These are phyloP conservation scores for Aptenodytes forsteri DNA, from an alignment of 2,113 vertebrate species.

Conservation along the genomic window DNA sequence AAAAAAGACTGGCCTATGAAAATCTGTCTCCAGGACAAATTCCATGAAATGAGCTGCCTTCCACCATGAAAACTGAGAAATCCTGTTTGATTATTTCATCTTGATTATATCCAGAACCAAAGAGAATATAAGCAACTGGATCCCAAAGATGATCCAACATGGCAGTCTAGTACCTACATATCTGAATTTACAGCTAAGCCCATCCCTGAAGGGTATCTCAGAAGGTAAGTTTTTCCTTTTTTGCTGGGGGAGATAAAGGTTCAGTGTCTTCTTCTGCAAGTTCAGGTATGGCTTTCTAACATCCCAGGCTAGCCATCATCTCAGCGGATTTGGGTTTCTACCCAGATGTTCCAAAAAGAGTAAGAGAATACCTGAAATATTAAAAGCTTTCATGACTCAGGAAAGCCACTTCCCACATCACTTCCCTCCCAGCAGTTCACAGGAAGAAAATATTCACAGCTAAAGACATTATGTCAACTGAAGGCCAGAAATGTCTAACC, in stretches of 20 bases:
- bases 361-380: neutral
- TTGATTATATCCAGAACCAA: neutral
- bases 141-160: neutral
- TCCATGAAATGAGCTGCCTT: neutral
- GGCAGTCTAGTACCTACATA: neutral
- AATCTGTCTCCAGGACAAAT: neutral
- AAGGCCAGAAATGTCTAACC: neutral
- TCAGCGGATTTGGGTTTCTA: neutral
- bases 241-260: neutral
- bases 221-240: neutral
- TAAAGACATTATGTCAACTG: neutral
- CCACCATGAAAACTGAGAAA: neutral
- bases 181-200: neutral
- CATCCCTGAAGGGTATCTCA: neutral
- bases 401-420: neutral
- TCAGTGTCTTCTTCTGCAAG: neutral
- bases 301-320: neutral
- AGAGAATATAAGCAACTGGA: neutral
- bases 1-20: neutral
- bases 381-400: neutral
- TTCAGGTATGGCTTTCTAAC: neutral
- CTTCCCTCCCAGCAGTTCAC: neutral
- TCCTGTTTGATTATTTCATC: neutral
- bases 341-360: neutral
- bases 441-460: neutral